Evolutionary conservation across 2,113 vertebrate genomes (phyloP).

Genomic region (Cheilinus undulatus): DNA sequence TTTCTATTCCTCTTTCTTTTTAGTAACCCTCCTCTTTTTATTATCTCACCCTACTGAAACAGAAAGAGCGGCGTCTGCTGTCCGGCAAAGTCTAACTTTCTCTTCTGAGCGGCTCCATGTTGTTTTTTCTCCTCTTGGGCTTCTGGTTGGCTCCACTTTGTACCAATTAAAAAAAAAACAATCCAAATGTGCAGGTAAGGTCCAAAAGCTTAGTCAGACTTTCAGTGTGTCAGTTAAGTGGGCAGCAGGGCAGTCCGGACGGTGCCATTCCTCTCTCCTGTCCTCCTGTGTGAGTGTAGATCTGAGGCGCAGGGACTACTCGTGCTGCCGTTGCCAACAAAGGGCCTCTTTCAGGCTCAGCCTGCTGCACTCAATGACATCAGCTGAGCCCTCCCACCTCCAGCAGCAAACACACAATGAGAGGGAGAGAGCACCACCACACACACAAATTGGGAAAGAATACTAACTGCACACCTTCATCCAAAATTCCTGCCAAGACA

Average conservation of each 20-base stretch:
- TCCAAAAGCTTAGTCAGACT: conserved; percentile 19
- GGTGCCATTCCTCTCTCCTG: conserved; percentile 76
- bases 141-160: conserved; percentile 31
- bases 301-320: conserved; percentile 81
- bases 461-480: conserved; percentile 45
- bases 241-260: conserved; percentile 54
- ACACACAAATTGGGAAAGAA: conserved; percentile 42
- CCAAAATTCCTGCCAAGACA: conserved; percentile 16
- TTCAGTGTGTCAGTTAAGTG: conserved; percentile 65
- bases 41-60: conserved; percentile 27
- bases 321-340: conserved; percentile 90
- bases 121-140: conserved; percentile 54
- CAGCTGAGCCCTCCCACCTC: conserved; percentile 88
- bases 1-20: conserved; percentile 18
- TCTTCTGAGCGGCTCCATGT: conserved; percentile 77
- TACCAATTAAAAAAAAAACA: neutral
- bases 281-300: conserved; percentile 61
- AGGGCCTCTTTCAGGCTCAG: conserved; percentile 91
- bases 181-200: conserved; percentile 22
- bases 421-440: conserved; percentile 55
- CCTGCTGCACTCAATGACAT: conserved; percentile 90
- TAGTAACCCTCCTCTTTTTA: conserved; percentile 38
- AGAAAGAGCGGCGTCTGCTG: conserved; percentile 39
- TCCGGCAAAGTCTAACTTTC: conserved; percentile 72
- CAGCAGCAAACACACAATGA: conserved; percentile 78